Percentiles rank a stretch among this genome's conserved stretches.
These are phyloP conservation scores for Spea multiplicata DNA, from an alignment of 2,113 vertebrate species.

Conservation along the genomic window DNA sequence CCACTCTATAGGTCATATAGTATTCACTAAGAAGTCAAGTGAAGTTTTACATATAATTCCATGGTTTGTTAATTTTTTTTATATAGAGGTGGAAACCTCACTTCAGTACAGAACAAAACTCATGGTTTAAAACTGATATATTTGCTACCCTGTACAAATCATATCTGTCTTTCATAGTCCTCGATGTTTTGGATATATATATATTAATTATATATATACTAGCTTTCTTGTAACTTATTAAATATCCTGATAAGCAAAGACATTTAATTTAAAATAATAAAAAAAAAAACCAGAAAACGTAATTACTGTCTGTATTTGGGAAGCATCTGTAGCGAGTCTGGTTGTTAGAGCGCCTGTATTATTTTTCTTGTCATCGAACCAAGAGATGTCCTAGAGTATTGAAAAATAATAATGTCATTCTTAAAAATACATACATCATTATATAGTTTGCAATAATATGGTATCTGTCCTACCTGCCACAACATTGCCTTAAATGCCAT, in stretches of 20 bases:
- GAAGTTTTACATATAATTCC: too few species aligned
- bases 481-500: constrained; percentile 57
- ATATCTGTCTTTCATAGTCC: too few species aligned
- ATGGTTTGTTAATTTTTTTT: too few species aligned
- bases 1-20: too few species aligned
- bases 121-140: too few species aligned
- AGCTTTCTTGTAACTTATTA: not conserved
- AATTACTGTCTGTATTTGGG: constrained; percentile 53
- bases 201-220: too few species aligned
- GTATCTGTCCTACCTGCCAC: constrained; percentile 40
- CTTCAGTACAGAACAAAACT: too few species aligned
- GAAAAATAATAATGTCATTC: not conserved
- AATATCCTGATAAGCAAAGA: not conserved
- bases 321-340: constrained; percentile 52
- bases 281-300: not conserved
- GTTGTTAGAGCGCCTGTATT: constrained; percentile 49
- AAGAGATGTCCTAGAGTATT: constrained; percentile 48
- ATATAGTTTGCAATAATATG: not conserved
- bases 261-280: not conserved
- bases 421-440: not conserved
- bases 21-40: too few species aligned
- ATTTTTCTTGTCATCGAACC: constrained; percentile 56
- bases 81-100: too few species aligned
- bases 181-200: too few species aligned
- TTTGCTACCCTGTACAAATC: too few species aligned